A percentile compares a stretch with the other conserved stretches of the same genome.
Conservation (phyloP, 2,797 vertebrate species). For the Cossypha heuglini region DNA sequence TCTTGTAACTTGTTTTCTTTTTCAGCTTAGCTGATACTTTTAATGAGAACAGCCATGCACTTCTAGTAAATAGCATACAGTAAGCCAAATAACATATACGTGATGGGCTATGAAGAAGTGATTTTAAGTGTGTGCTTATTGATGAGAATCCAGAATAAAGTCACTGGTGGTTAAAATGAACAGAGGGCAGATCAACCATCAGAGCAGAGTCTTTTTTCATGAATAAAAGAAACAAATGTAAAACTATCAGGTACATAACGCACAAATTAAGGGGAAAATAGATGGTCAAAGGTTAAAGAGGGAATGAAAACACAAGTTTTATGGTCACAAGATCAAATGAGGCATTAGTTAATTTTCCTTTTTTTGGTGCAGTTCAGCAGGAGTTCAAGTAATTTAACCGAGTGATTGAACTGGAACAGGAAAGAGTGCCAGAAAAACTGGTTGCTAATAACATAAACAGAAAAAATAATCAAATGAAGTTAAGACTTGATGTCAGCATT, state of each 20-base stretch:
- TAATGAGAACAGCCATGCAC: background rate
- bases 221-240: slow-evolving; percentile 55
- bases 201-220: background rate
- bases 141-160: background rate
- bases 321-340: slow-evolving; percentile 70
- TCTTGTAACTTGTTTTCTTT: background rate
- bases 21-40: background rate
- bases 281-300: slow-evolving; percentile 67
- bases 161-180: background rate
- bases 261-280: slow-evolving; percentile 62
- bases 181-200: background rate
- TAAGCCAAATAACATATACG: background rate
- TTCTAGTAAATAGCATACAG: background rate
- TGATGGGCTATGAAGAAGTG: background rate
- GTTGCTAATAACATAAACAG: slow-evolving; percentile 61
- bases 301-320: slow-evolving; percentile 64
- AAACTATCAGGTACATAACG: slow-evolving; percentile 63
- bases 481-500: slow-evolving; percentile 44
- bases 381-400: slow-evolving; percentile 68
- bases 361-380: slow-evolving; percentile 63
- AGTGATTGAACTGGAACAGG: slow-evolving; percentile 64
- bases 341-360: slow-evolving; percentile 65
- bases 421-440: slow-evolving; percentile 45
- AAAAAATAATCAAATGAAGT: slow-evolving; percentile 58
- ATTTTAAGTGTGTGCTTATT: background rate